Conservation (phyloP, 2,113 vertebrate species). For the Eclectus roratus region DNA sequence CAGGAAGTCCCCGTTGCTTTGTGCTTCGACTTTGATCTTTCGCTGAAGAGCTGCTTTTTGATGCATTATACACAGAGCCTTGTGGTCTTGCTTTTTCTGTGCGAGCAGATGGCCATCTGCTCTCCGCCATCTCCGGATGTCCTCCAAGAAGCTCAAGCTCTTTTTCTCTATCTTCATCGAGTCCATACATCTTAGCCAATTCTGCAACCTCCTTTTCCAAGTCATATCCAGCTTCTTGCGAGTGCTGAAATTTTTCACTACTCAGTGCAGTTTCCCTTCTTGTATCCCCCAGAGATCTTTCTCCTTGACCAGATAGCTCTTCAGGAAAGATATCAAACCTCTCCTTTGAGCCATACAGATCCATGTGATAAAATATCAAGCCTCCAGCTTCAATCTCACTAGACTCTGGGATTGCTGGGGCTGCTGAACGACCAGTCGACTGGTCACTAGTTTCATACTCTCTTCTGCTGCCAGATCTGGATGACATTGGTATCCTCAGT, state of each 20-base stretch:
- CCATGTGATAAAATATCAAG: slow-evolving; percentile 74
- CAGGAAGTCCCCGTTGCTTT: neutral
- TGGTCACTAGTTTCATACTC: neutral
- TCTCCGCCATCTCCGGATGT: neutral
- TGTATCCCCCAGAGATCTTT: neutral
- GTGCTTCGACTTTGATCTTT: neutral
- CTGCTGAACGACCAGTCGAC: neutral
- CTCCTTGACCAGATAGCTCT: slow-evolving; percentile 55
- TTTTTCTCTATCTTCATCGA: slow-evolving; percentile 72
- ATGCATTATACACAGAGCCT: neutral
- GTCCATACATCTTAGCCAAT: slow-evolving; percentile 65
- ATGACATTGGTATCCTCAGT: slow-evolving; percentile 27
- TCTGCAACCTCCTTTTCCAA: slow-evolving; percentile 68
- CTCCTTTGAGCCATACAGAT: slow-evolving; percentile 80
- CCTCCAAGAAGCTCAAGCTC: slow-evolving; percentile 56
- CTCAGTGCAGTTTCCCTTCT: neutral
- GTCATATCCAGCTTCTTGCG: slow-evolving; percentile 30
- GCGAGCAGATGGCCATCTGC: neutral
- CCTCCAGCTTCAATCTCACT: slow-evolving; percentile 29
- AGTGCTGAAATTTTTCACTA: neutral
- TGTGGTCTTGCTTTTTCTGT: neutral
- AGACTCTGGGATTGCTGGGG: neutral
- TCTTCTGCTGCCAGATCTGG: neutral
- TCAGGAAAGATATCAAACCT: slow-evolving; percentile 77
- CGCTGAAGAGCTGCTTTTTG: neutral